phyloP scores from a whole-genome alignment of 2,888 invertebrate species.

The Eutolmus rufibarbis region DNA sequence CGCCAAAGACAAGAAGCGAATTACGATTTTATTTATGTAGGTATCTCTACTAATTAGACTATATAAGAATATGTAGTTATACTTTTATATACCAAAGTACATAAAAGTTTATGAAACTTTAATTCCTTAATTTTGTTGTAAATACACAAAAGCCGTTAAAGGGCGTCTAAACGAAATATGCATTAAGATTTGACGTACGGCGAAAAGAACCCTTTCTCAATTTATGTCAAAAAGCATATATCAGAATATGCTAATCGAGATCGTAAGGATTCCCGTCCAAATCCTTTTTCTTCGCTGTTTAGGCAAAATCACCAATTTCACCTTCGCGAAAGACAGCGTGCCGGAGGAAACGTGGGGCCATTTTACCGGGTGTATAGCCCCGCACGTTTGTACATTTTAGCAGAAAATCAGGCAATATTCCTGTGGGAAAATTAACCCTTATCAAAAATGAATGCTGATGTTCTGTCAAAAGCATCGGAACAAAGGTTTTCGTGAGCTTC shows the following conservation, averaged over 20 bases:
- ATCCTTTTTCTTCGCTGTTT: neutral
- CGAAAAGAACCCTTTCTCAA: neutral
- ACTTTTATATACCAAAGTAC: too few species aligned
- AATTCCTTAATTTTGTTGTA: neutral
- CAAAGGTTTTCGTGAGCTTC: neutral
- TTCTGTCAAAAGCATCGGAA: conserved; percentile 6
- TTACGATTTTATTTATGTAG: too few species aligned
- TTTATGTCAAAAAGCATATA: neutral
- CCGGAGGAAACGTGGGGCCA: neutral
- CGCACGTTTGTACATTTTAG: neutral
- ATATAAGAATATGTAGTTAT: too few species aligned
- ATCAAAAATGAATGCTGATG: conserved; percentile 13
- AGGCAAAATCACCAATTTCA: neutral
- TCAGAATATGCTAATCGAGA: neutral
- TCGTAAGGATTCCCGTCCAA: neutral
- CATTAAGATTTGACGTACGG: neutral
- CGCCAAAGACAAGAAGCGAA: too few species aligned
- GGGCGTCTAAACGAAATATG: neutral
- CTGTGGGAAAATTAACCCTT: conserved; percentile 12
- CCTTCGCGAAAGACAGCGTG: neutral
- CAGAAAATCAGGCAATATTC: neutral
- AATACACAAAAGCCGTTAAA: neutral
- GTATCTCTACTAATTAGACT: too few species aligned
- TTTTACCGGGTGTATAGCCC: neutral
- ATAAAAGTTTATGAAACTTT: too few species aligned